A percentile compares a stretch with the other conserved stretches of the same genome.
Conservation (phyloP, 2,888 invertebrate species). For the Cataglyphis cursor region DNA sequence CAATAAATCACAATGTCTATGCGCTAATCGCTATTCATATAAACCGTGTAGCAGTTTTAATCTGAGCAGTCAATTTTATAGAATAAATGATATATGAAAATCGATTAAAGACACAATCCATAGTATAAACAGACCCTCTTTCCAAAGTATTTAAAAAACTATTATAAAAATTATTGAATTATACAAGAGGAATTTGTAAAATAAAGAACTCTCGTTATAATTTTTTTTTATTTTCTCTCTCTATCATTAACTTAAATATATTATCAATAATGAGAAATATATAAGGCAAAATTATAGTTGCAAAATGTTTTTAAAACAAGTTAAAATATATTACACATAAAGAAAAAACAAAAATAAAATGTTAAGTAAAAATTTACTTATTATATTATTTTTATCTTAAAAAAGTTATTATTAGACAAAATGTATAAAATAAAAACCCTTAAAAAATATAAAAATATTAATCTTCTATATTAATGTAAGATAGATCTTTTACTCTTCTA, state of each 20-base stretch:
- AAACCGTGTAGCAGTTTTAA: constrained; percentile 18
- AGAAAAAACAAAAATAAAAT: background rate
- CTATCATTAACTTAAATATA: background rate
- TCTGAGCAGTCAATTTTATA: background rate
- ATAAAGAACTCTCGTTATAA: background rate
- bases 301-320: too few species aligned
- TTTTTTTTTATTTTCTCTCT: background rate
- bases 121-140: background rate
- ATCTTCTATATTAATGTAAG: background rate
- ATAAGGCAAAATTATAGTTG: background rate
- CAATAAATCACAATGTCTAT: constrained; percentile 32
- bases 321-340: too few species aligned
- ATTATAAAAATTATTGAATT: background rate
- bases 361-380: background rate
- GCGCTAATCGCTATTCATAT: constrained; percentile 32
- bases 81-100: background rate
- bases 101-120: background rate
- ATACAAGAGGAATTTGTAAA: background rate
- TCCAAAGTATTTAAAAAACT: background rate
- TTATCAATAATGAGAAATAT: background rate
- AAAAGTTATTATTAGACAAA: background rate
- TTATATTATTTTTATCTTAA: background rate
- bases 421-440: background rate
- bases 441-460: background rate
- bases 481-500: background rate